These are phyloP conservation scores for Hylaeus volcanicus DNA, from an alignment of 1,140 invertebrate genomes.

Conservation along the genomic window DNA sequence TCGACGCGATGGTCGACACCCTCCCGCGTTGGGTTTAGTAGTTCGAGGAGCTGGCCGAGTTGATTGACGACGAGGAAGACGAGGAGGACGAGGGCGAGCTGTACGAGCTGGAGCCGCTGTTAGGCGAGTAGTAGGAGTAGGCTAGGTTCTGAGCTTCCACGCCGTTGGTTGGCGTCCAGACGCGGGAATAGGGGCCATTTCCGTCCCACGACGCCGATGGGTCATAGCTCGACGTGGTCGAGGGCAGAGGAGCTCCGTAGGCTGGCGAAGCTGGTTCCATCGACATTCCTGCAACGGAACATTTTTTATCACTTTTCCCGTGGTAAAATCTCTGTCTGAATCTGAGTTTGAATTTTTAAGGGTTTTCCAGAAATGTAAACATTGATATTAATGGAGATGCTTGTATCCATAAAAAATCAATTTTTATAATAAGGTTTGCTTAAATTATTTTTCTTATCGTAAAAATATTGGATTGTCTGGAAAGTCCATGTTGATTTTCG, in stretches of 20 bases:
- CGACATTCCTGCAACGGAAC: conserved; percentile 83
- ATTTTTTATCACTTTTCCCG: conserved; percentile 18
- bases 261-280: conserved; percentile 84
- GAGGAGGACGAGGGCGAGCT: conserved; percentile 80
- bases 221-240: conserved; percentile 82
- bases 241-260: conserved; percentile 83
- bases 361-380: too few species aligned
- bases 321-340: too few species aligned
- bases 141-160: conserved; percentile 85
- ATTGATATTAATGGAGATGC: too few species aligned
- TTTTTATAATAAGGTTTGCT: too few species aligned
- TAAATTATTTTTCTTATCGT: too few species aligned
- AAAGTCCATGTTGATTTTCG: too few species aligned
- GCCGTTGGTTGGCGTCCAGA: conserved; percentile 84
- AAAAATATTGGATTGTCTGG: too few species aligned
- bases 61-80: conserved; percentile 79
- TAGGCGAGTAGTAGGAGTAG: conserved; percentile 89
- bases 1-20: background rate
- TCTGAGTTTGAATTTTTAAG: too few species aligned
- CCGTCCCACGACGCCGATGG: conserved; percentile 83
- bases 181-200: conserved; percentile 86
- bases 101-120: conserved; percentile 77
- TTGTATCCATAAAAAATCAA: too few species aligned
- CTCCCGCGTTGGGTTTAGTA: conserved; percentile 48
- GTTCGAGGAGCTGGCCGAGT: conserved; percentile 80